Conservation (phyloP, 2,888 invertebrate species). For the Icerya purchasi region DNA sequence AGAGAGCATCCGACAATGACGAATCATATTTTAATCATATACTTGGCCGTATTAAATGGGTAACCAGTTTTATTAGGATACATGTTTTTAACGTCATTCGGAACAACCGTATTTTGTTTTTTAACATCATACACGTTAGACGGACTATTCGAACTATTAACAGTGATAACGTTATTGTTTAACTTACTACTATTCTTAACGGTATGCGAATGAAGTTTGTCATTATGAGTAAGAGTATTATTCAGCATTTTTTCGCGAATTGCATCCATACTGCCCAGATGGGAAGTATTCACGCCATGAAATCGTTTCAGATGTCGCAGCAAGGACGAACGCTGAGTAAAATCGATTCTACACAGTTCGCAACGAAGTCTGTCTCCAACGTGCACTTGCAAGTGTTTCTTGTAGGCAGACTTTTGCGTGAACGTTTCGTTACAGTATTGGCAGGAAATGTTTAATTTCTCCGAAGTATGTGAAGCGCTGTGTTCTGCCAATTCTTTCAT, state of each 20-base stretch:
- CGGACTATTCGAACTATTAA: too few relatives aligned
- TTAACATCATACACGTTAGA: too few relatives aligned
- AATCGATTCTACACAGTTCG: slow-evolving; percentile 20
- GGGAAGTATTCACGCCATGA: slow-evolving; percentile 11
- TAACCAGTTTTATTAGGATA: too few relatives aligned
- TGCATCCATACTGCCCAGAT: neutral
- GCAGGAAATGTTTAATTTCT: slow-evolving; percentile 13
- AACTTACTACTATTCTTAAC: too few relatives aligned
- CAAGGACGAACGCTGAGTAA: slow-evolving; percentile 20
- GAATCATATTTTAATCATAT: too few relatives aligned
- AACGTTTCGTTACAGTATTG: slow-evolving; percentile 17
- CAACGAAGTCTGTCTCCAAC: slow-evolving; percentile 20
- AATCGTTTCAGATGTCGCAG: slow-evolving; percentile 20
- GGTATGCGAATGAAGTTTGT: too few relatives aligned
- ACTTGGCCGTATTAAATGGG: too few relatives aligned
- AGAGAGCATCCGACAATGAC: too few relatives aligned
- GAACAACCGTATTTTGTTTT: too few relatives aligned
- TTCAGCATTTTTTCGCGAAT: neutral
- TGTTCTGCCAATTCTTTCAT: slow-evolving; percentile 11
- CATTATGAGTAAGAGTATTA: too few relatives aligned
- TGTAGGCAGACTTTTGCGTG: slow-evolving; percentile 17
- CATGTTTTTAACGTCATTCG: too few relatives aligned
- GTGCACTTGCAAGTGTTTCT: slow-evolving; percentile 19
- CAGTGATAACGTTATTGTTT: too few relatives aligned
- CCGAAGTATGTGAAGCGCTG: slow-evolving; percentile 11